Base-by-base conservation (phyloP, 2,113 vertebrate genomes). In the Turnix velox region DNA sequence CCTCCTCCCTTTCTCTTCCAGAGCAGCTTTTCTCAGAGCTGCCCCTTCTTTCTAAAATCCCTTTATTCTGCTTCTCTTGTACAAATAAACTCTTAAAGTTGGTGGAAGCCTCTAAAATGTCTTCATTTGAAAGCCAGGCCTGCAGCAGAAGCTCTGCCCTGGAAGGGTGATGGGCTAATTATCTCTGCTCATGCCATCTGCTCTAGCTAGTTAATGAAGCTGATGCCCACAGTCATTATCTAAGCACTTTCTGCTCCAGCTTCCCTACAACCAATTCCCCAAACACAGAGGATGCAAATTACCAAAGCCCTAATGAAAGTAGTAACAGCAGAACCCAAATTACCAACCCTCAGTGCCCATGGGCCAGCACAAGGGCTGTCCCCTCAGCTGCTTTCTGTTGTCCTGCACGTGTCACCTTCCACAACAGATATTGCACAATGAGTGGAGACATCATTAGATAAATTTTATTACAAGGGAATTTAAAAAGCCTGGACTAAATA, bases 381-480 rank as follows among this genome's bases (percentile, higher is more conserved):
- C n/a, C n/a, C n/a, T n/a, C n/a, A n/a, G n/a, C n/a, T n/a, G n/a
- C n/a, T n/a, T n/a, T n/a, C n/a, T n/a, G n/a, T n/a, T n/a, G n/a
- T n/a, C n/a, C n/a, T n/a, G n/a, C n/a, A n/a, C n/a, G n/a, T n/a
- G n/a, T n/a, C n/a, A n/a, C n/a, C n/a, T n/a, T n/a, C n/a, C 5
- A 4, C 3, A 24, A 43, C 0, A 22, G 24, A 43, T 46, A 48
- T 68, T 6, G 42, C 40, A 39, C 69, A 1, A 1, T 0, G 0
- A 1, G 25, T 33, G 15, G 62, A 35, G 66, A 67, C 28, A 74
- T 4, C 30, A 7, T 13, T 13, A 76, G 54, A 62, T 67, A 78
- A 73, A 66, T 5, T 96, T 96, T 95, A 94, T 97, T 96, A 67
- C 43, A 91, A 63, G 55, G 55, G 65, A 51, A 42, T 62, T 57